Base-by-base conservation (phyloP, 2,797 vertebrate species). In the Erethizon dorsatum region DNA sequence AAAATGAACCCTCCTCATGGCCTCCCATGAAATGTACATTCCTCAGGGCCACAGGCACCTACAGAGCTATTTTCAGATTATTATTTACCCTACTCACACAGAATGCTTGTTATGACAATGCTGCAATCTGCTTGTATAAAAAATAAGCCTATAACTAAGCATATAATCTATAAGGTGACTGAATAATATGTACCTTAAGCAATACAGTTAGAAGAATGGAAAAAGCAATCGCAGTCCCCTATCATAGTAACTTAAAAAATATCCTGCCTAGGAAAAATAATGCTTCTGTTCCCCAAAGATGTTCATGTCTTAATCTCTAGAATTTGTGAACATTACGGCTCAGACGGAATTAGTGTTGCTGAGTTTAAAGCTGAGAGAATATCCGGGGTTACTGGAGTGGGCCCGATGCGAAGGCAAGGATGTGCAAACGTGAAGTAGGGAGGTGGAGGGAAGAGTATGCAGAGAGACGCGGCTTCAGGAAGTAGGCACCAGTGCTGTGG, bases 281-380 rank as follows among this genome's bases (percentile, higher is more conserved):
- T 26, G 9, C 31, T n/a, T 26, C 12, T 13, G 13, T 65, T 10
- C 67, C 31, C 24, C 14, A 67, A 96, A 90, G 45, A 69, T 9
- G 57, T 37, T 65, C 45, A 63, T 15, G 31, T 41, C 26, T 73
- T 56, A 22, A 52, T 67, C 41, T 73, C 41, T 61, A 78, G 54
- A 88, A 78, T 14, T 50, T 41, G 13, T n/a, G 26, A 92, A 56
- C 57, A 69, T 67, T 85, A 79, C 52, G 31, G 41, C 18, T 83
- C 41, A 24, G 18, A 84, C 59, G 11, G 37, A 88, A 94, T 92
- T 90, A 94, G 85, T 45, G 56, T 12, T 79, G 89, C 59, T 67
- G 82, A 90, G 57, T 54, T 92, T 83, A 96, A 95, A 75, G 87
- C 2, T 33, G 31, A 54, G 61, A 90, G 59, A 91, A 73, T 78